Conservation (phyloP, 2,888 invertebrate species). For the Athrips mouffetella region DNA sequence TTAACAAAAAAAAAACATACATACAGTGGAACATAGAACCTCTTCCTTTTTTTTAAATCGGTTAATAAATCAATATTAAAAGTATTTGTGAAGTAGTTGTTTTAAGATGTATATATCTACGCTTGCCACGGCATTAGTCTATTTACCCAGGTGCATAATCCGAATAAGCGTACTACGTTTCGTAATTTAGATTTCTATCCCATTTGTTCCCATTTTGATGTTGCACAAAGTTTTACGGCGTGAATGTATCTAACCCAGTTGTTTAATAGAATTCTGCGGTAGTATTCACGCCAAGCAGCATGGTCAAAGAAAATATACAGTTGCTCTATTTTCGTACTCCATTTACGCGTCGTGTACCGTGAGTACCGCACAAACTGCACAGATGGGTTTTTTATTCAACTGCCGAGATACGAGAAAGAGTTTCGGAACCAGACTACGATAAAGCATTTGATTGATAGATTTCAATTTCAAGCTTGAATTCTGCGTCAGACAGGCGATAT, state of each 20-base stretch:
- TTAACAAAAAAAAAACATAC: too few species aligned
- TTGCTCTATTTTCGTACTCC: constrained; percentile 47
- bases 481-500: constrained; percentile 11
- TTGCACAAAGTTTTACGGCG: background rate
- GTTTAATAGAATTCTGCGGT: constrained; percentile 1
- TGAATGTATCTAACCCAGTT: background rate
- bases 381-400: constrained; percentile 39
- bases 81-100: too few species aligned
- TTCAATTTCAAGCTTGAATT: constrained; percentile 9
- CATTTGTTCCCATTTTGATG: background rate
- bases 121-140: background rate
- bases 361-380: constrained; percentile 30
- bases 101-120: background rate
- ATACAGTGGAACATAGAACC: too few species aligned
- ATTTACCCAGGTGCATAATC: constrained; percentile 11
- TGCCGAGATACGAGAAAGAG: constrained; percentile 27
- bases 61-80: too few species aligned
- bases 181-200: background rate
- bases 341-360: constrained; percentile 36
- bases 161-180: background rate
- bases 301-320: constrained; percentile 39
- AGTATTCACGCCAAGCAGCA: constrained; percentile 19
- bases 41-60: too few species aligned
- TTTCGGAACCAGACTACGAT: constrained; percentile 15
- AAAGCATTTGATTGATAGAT: constrained; percentile 25